These are phyloP conservation scores for Chaetodon auriga DNA, from an alignment of 2,113 vertebrate genomes.

Conservation along the genomic window DNA sequence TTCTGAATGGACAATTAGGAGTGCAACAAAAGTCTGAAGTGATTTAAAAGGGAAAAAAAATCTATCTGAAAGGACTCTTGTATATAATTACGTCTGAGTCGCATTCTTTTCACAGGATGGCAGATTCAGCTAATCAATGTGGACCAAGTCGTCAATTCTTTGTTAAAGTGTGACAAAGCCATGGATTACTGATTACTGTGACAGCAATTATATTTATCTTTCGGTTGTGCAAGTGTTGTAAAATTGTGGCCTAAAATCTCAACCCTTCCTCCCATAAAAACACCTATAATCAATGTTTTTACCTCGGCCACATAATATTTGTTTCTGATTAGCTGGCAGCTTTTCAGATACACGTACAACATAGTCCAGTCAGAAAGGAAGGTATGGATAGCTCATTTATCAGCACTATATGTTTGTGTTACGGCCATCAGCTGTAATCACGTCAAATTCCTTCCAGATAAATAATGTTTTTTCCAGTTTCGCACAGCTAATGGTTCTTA, in stretches of 20 bases:
- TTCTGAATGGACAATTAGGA: constrained; percentile 71
- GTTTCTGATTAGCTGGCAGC: neutral
- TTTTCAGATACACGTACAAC: neutral
- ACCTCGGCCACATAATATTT: neutral
- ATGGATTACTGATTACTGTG: constrained; percentile 50
- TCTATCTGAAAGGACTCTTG: constrained; percentile 45
- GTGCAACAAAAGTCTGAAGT: constrained; percentile 56
- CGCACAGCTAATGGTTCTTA: neutral
- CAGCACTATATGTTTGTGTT: neutral
- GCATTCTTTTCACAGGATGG: constrained; percentile 40
- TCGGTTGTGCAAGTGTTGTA: neutral
- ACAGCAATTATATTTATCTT: constrained; percentile 29
- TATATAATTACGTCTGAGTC: constrained; percentile 57
- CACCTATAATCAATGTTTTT: neutral
- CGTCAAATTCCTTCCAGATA: neutral
- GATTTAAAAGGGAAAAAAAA: constrained; percentile 49
- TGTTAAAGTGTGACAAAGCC: constrained; percentile 51
- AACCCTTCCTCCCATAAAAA: neutral
- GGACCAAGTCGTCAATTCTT: constrained; percentile 45
- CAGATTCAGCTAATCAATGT: constrained; percentile 43
- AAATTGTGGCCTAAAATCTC: neutral
- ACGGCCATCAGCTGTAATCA: neutral
- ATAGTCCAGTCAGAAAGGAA: neutral
- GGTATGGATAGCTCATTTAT: neutral
- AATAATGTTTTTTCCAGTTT: neutral